phyloP scores from a whole-genome alignment of 37 sponge, comb jelly and placozoan genomes.

The Lycopodina hypogea region DNA sequence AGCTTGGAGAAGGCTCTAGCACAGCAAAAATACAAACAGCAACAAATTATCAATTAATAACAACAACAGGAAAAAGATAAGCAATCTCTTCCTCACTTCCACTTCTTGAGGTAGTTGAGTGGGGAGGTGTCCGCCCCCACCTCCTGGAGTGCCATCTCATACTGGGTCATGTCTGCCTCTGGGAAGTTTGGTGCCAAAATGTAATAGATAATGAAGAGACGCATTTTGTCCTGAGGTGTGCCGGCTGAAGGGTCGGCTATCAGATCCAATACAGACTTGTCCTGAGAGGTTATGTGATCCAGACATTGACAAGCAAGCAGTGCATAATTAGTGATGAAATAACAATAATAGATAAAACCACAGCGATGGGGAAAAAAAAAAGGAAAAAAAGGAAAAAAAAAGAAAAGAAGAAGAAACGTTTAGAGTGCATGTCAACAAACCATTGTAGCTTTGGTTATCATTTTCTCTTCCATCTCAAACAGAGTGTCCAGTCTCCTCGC shows the following conservation, averaged over 20 bases:
- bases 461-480: slow-evolving; percentile 97
- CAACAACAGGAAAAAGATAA: not conserved
- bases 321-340: not conserved
- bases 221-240: slow-evolving; percentile 85
- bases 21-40: not conserved
- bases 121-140: slow-evolving; percentile 60
- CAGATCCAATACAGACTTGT: slow-evolving; percentile 72
- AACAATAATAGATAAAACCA: not conserved
- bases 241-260: slow-evolving; percentile 75
- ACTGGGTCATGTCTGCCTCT: slow-evolving; percentile 64
- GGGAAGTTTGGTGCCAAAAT: slow-evolving; percentile 66
- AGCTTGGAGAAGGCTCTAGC: slow-evolving; percentile 52
- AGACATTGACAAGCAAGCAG: not conserved
- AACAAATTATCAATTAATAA: not conserved
- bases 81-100: slow-evolving; percentile 83
- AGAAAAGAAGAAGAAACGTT: no score
- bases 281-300: slow-evolving; percentile 29
- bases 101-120: slow-evolving; percentile 74
- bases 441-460: slow-evolving; percentile 85
- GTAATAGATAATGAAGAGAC: slow-evolving; percentile 93
- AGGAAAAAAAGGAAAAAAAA: not conserved
- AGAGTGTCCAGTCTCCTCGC: slow-evolving; percentile 84
- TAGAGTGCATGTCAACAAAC: no score
- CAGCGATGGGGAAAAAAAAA: not conserved
- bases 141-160: slow-evolving; percentile 52